Conservation (phyloP, 2,888 invertebrate genomes). For the Pachydiplax longipennis region DNA sequence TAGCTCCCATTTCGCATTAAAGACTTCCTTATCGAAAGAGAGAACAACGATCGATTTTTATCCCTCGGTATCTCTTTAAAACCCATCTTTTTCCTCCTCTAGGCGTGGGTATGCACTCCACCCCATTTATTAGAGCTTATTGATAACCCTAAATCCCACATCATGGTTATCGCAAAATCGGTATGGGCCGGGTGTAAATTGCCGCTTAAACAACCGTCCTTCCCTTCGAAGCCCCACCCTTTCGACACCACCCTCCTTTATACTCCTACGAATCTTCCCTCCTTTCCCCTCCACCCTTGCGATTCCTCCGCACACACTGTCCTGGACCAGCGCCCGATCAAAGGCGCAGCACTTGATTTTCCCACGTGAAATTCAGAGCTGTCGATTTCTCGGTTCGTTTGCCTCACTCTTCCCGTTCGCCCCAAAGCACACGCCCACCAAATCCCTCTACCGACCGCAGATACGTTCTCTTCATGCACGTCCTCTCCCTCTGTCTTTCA, state of each 20-base stretch:
- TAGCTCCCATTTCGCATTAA: no score
- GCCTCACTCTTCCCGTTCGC: conserved; percentile 2
- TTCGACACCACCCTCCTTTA: not conserved
- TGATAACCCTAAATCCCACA: not conserved
- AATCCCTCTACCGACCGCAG: not conserved
- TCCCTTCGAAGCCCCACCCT: not conserved
- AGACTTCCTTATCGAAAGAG: no score
- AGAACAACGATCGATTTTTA: no score
- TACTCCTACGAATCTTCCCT: not conserved
- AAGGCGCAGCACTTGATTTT: conserved; percentile 43
- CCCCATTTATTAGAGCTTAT: not conserved
- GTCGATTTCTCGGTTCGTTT: conserved; percentile 4
- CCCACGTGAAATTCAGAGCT: conserved; percentile 44
- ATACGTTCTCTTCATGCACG: not conserved
- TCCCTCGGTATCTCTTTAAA: not conserved
- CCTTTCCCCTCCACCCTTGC: not conserved
- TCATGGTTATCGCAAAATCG: not conserved
- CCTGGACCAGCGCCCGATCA: conserved; percentile 5
- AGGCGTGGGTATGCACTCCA: not conserved
- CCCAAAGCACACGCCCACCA: not conserved
- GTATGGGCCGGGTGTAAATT: not conserved
- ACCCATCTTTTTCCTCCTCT: not conserved
- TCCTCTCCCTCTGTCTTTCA: not conserved
- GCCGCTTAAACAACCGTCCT: not conserved
- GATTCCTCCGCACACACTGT: not conserved